Conservation (phyloP, 2,797 vertebrate species). For the Scleropages formosus region DNA sequence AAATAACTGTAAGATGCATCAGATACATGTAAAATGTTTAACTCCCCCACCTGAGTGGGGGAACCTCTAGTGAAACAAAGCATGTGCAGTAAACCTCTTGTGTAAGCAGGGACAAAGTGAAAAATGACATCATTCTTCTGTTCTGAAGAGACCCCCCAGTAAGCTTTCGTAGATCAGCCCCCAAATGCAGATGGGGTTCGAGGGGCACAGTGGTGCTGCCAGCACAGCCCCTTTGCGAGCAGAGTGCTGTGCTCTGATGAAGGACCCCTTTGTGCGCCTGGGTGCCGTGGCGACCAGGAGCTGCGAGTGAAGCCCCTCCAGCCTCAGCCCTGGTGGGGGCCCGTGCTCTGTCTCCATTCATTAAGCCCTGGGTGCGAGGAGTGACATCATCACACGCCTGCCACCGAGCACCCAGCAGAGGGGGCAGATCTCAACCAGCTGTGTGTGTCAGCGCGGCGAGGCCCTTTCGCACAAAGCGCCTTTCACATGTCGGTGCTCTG, state of each 20-base stretch:
- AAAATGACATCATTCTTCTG: background rate
- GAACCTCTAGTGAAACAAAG: background rate
- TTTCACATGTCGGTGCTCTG: constrained; percentile 55
- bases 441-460: constrained; percentile 55
- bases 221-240: constrained; percentile 2
- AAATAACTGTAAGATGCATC: no score
- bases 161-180: constrained; percentile 3
- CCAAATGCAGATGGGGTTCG: constrained; percentile 29
- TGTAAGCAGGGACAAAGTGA: background rate
- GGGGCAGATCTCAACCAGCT: constrained; percentile 68
- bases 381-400: constrained; percentile 63
- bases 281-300: constrained; percentile 7
- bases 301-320: constrained; percentile 14
- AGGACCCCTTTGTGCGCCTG: constrained; percentile 29
- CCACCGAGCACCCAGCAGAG: constrained; percentile 62
- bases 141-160: background rate
- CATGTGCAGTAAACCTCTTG: background rate
- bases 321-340: constrained; percentile 38
- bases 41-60: no score
- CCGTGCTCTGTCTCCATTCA: constrained; percentile 60
- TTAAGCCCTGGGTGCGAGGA: constrained; percentile 57
- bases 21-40: no score
- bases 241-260: constrained; percentile 9
- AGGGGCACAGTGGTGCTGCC: no score
- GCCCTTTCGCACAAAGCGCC: constrained; percentile 56